Evolutionary conservation across 2,888 invertebrate genomes (phyloP), one percentile per base, ranked within the genome.

Genomic region (Plebejus argus): DNA sequence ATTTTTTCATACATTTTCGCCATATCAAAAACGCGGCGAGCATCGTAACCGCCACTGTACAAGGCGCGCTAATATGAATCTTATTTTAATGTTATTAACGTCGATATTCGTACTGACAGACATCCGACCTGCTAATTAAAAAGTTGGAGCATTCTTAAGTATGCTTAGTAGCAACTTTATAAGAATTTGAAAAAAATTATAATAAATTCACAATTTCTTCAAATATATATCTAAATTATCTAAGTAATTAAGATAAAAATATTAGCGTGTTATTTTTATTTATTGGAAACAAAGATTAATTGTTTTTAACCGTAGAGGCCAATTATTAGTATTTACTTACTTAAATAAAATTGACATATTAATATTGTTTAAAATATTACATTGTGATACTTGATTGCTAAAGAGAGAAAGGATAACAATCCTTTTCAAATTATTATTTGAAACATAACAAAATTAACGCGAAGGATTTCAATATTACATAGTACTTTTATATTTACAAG

Each of bases 401-500:
- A 45, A 45, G 45, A 53, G 53, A 53, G 53, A 53, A 53, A 53
- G 18, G 53, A 53, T 5, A 53, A 53, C 53, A 53, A 53, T 53
- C 53, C 18, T 53, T 53, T 53, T 53, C 18, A 53, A 53, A 53
- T 18, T 53, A 49, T 49, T 49, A 49, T 49, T 49, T 49, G 15
- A 4, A 4, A 49, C 49, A 5, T 5, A 49, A 15, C 49, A 49
- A 49, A 49, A 49, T 39, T 39, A 39, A 7, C 39, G 4, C 49
- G 3, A 49, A 15, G 39, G 1, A 49, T 15, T 53, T 18, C 53
- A 18, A 53, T 45, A 53, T 58, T 20, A 58, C 18, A 58, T 20
- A 58, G 58, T 58, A 58, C 23, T 5, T 10, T 74, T 74, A 74
- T 74, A 20, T 20, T 72, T 20, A 72, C 39, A 71, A 39, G 8